A percentile compares a stretch with the other conserved stretches of the same genome.
Evolutionary conservation across 2,797 vertebrate species (phyloP).

Genomic region (Euphonia xanthogaster): DNA sequence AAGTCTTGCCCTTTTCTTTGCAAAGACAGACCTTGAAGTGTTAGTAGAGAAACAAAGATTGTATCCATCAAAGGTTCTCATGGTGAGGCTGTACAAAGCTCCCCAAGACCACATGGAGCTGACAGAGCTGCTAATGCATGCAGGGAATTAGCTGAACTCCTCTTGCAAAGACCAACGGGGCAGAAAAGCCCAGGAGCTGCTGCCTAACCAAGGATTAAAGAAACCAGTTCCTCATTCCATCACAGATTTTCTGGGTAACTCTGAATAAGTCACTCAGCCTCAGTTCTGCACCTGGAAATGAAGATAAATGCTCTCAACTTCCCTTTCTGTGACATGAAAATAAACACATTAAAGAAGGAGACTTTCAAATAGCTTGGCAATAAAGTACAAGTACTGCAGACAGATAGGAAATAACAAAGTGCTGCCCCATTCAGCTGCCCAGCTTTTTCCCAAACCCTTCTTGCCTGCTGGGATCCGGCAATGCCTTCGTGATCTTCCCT

Average conservation of each 20-base stretch:
- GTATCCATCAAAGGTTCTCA: conserved; percentile 25
- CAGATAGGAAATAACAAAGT: conserved; percentile 56
- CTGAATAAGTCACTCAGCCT: not conserved
- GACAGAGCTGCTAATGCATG: not conserved
- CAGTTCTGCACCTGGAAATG: conserved; percentile 44
- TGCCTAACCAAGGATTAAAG: not conserved
- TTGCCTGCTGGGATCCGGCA: conserved; percentile 7
- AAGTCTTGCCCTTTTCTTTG: conserved; percentile 55
- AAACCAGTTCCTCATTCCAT: not conserved
- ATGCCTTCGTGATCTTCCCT: not conserved
- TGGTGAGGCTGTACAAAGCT: not conserved
- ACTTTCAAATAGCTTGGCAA: conserved; percentile 36
- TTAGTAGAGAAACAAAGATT: conserved; percentile 21
- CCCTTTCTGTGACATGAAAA: conserved; percentile 45
- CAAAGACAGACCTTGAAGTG: conserved; percentile 40
- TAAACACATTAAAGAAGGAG: conserved; percentile 41
- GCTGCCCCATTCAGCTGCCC: conserved; percentile 25
- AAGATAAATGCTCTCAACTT: conserved; percentile 52
- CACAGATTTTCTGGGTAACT: conserved; percentile 36
- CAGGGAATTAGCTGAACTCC: not conserved
- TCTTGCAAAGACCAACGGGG: not conserved
- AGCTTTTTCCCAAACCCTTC: not conserved
- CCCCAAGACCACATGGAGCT: not conserved
- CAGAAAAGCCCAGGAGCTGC: not conserved
- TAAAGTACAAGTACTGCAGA: not conserved